Base-by-base conservation (phyloP, 2,113 vertebrate genomes). In the Chaetodon auriga region DNA sequence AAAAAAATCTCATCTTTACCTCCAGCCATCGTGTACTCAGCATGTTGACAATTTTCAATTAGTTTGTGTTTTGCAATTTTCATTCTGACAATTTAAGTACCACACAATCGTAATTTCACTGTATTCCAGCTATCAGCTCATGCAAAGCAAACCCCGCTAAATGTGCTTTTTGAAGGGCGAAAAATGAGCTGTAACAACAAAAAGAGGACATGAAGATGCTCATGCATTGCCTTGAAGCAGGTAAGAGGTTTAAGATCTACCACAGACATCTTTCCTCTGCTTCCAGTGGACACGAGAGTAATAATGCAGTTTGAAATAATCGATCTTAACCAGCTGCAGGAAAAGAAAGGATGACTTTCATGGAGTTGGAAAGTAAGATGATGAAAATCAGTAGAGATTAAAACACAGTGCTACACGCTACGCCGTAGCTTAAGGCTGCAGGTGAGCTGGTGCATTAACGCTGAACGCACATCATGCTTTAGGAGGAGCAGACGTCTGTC, bases 61-160 rank as follows among this genome's bases (percentile, higher is more conserved):
- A 21, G 38, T 68, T 43, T 38, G 25, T 60, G 46, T 61, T 77
- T 78, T 30, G n/a, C 4, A 1, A n/a, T n/a, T n/a, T 83, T 71
- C 30, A 30, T 3, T 30, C 30, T 30, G 30, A 13, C 13, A 71
- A 78, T 49, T 9, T 48, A 81, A 77, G 10, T 5, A 43, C 49
- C 5, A 49, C 18, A 4, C 79, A 70, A 79, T 5, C 1, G 2
- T 49, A 63, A 68, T 14, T 30, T 11, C 14, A 21, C 30, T 43
- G 23, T 16, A 58, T 72, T 72, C 12, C 36, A 69, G 23, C 60
- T 75, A 35, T 63, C 60, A 72, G 72, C 65, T 82, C 91, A 91
- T 92, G 90, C 91, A 92, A 82, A 89, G 73, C 79, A 78, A 85
- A 87, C 65, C 25, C 35, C 5, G 23, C 35, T 38, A 38, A 74